A percentile compares a stretch with the other conserved stretches of the same genome.
Conservation (phyloP, 2,113 vertebrate species). For the Corydoras sp. region DNA sequence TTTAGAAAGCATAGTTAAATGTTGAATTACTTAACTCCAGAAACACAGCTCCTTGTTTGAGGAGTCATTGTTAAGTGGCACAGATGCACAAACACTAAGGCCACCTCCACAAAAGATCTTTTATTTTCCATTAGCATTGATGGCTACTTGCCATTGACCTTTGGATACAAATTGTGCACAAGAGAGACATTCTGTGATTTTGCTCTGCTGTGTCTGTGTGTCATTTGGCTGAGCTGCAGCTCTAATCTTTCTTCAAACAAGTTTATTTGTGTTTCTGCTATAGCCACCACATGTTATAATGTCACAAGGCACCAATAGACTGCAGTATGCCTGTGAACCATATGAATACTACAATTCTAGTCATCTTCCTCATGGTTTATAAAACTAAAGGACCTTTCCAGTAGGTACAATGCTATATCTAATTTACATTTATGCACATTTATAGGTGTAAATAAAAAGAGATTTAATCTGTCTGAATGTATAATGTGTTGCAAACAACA, state of each 20-base stretch:
- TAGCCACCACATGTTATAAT: not conserved
- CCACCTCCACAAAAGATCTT: conserved; percentile 47
- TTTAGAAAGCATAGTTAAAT: conserved; percentile 32
- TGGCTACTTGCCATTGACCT: conserved; percentile 47
- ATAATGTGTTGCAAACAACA: too few species aligned
- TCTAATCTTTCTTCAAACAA: conserved; percentile 6
- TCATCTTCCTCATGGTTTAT: too few species aligned
- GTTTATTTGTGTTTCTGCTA: conserved; percentile 7
- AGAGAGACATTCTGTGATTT: conserved; percentile 35
- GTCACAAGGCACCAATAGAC: not conserved
- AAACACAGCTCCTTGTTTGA: conserved; percentile 40
- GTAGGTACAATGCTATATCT: too few species aligned
- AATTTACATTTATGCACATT: too few species aligned
- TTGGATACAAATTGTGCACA: conserved; percentile 41
- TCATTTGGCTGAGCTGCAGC: conserved; percentile 14
- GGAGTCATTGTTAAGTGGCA: conserved; percentile 29
- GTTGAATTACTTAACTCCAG: conserved; percentile 17
- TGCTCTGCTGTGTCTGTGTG: conserved; percentile 11
- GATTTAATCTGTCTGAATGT: too few species aligned
- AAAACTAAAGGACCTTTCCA: too few species aligned
- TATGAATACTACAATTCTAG: too few species aligned
- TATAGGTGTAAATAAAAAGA: too few species aligned
- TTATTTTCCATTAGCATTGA: conserved; percentile 40
- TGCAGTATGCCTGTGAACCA: too few species aligned
- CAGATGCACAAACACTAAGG: conserved; percentile 41